Base-by-base conservation (phyloP, 1,140 invertebrate genomes). In the Parapsyche elsis region DNA sequence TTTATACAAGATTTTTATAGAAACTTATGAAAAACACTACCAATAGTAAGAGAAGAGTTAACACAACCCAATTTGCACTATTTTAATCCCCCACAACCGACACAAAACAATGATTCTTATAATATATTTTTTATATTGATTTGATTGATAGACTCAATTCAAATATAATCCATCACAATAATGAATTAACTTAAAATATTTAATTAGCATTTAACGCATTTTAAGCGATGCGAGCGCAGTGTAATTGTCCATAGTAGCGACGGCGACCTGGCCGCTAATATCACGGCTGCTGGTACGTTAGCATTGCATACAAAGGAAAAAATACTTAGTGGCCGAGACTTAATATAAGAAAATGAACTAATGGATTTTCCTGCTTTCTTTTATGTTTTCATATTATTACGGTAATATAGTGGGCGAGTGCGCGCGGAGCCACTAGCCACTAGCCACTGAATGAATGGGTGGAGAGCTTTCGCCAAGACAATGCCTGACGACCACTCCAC, bases 341-440 rank as follows among this genome's bases (percentile, higher is more conserved):
- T 83, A 83, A 83, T 83, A 83, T 83, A 78, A 83, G 80, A 83
- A 83, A 83, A 83, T 83, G 82, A 83, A 83, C 82, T 83, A 83
- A 83, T 83, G 82, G 82, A 81, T 83, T 81, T 83, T 83, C 81
- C 82, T 81, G 80, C 79, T 83, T 83, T 83, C 81, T 81, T 83
- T 83, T 83, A 83, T 83, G 81, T 83, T 83, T 83, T 83, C 81
- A 80, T 77, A 81, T 83, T 83, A 83, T 83, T 83, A 80, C 79
- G 26, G 78, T 82, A 82, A 82, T 82, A 82, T 82, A 82, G 49
- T 78, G 81, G 81, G 81, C 81, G 71, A 74, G 79, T 61, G 70
- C 26, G 30, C 21, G 21, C 24, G 21, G n/a, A n/a, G n/a, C n/a
- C n/a, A n/a, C n/a, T n/a, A n/a, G n/a, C n/a, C n/a, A n/a, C n/a